Base-by-base conservation (phyloP, 2,888 invertebrate genomes). In the Tetanocera ferruginea region DNA sequence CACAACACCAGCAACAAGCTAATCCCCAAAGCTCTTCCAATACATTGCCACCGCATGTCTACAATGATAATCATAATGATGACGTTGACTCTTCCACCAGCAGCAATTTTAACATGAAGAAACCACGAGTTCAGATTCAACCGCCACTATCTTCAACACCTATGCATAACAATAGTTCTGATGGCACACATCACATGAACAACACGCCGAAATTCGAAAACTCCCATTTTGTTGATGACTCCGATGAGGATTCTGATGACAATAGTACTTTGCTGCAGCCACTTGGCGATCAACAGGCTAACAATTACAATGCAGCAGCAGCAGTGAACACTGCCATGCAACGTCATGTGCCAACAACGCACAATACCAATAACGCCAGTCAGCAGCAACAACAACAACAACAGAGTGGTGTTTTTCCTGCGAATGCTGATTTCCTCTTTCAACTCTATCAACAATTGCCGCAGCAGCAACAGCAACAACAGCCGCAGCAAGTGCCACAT, bases 371-470 rank as follows among this genome's bases (percentile, higher is more conserved):
- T 71, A 83, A 55, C 82, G 82, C 55, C 76, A 83, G 5, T 72
- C 82, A 78, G 9, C 84, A 81, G 57, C 83, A 79, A 17, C 81
- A 76, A 37, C 83, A 81, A 6, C 81, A 83, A 19, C 80, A 81
- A 0, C 83, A 79, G 9, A 80, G 80, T 8, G 82, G 83, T 57
- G 84, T 88, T 83, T 88, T 87, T 80, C 87, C 88, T 8, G 82
- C 88, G 5, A 88, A 87, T 82, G 87, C 88, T 31, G 89, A 90
- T 79, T 88, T 90, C 70, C 83, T 90, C 4, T 86, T 89, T 80
- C 89, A 89, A 57, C 81, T 89, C 0, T 89, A 89, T 82, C 89
- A 90, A 77, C 89, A 89, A 78, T 83, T 88, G 80, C 86, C 87
- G 8, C 83, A 79, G 70, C 88, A 85, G 62, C 81, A 77, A 37